Percentiles rank a stretch among this genome's conserved stretches.
Conservation (phyloP, 2,113 vertebrate genomes). For the Aegithalos caudatus region DNA sequence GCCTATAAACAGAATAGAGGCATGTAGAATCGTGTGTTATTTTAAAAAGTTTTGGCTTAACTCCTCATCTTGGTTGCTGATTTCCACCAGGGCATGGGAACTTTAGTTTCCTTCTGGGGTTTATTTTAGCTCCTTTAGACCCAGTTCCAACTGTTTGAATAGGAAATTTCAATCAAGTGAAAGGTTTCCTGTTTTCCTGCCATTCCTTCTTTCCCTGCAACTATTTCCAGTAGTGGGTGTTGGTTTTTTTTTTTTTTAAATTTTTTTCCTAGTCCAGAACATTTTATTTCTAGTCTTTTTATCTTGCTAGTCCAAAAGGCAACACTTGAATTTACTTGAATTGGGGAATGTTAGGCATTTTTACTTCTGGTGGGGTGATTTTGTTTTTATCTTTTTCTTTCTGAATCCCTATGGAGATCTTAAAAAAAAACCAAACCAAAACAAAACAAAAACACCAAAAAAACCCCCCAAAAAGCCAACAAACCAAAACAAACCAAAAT, state of each 20-base stretch:
- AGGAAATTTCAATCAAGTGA: neutral
- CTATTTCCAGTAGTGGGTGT: neutral
- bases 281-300: neutral
- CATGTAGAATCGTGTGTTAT: neutral
- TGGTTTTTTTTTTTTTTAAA: neutral
- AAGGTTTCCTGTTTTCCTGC: neutral
- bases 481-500: no score
- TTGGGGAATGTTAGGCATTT: neutral
- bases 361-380: neutral
- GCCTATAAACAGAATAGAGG: neutral
- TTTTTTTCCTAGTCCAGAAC: neutral
- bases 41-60: neutral
- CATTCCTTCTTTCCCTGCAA: neutral
- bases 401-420: no score
- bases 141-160: neutral
- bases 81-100: neutral
- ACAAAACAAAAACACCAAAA: no score
- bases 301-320: neutral
- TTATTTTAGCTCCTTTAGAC: conserved; percentile 25
- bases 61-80: neutral
- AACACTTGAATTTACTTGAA: neutral
- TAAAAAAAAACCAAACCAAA: no score
- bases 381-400: no score
- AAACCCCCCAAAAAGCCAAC: no score
- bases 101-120: neutral